phyloP scores from a whole-genome alignment of 2,888 invertebrate species.

The Aleiodes alternator region DNA sequence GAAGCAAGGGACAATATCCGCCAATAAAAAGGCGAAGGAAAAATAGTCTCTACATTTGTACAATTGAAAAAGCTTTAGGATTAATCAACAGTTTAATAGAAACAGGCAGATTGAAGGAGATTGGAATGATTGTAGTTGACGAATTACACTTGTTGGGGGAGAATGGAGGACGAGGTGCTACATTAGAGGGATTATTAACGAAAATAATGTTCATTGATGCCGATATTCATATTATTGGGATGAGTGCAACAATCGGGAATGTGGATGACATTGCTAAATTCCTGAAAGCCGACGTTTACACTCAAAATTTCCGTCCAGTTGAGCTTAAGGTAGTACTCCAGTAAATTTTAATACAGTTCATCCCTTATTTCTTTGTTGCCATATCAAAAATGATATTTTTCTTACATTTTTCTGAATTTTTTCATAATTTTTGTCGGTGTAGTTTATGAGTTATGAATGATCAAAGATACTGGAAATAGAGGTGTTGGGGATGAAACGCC shows the following conservation, averaged over 20 bases:
- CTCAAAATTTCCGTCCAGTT: conserved; percentile 92
- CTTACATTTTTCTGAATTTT: no score
- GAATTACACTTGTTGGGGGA: conserved; percentile 97
- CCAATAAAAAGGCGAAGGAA: conserved; percentile 88
- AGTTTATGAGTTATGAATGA: no score
- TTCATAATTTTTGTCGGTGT: no score
- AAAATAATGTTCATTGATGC: conserved; percentile 84
- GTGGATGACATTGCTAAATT: conserved; percentile 87
- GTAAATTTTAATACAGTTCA: no score
- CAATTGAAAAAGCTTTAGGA: conserved; percentile 95
- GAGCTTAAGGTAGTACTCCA: conserved; percentile 79
- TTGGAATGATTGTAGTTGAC: conserved; percentile 83
- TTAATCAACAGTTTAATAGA: conserved; percentile 92
- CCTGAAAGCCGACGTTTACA: conserved; percentile 88
- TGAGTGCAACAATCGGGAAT: conserved; percentile 98
- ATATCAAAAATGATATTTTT: no score
- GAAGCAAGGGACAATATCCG: conserved; percentile 88
- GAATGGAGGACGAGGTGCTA: conserved; percentile 86
- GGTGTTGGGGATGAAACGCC: no score
- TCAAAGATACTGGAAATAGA: no score
- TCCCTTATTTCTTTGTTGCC: no score
- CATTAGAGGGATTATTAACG: conserved; percentile 88
- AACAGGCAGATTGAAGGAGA: conserved; percentile 80
- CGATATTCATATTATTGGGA: conserved; percentile 91
- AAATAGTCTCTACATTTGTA: conserved; percentile 91